Conservation (phyloP, 2,797 vertebrate species). For the Xiphophorus birchmanni region DNA sequence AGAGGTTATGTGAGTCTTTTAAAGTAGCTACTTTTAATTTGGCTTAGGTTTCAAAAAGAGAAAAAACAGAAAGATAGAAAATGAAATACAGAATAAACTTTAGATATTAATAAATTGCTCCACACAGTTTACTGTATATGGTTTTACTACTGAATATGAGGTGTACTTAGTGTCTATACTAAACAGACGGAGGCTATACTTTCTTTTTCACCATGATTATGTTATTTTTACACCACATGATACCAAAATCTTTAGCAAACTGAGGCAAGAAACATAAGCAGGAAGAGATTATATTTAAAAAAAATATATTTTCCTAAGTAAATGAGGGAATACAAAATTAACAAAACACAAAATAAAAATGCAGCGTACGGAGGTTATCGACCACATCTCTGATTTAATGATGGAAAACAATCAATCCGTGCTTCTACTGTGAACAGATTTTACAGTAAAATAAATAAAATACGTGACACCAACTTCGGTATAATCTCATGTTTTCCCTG, state of each 20-base stretch:
- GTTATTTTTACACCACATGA: neutral
- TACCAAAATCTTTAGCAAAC: neutral
- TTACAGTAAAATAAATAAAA: slow-evolving; percentile 13
- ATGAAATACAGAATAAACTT: slow-evolving; percentile 33
- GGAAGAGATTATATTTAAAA: neutral
- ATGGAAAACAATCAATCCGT: neutral
- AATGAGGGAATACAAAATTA: neutral
- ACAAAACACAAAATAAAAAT: neutral
- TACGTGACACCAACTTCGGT: neutral
- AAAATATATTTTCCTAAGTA: neutral
- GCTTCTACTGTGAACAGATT: neutral
- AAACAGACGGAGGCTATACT: neutral
- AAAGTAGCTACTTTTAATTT: slow-evolving; percentile 34
- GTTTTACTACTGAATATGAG: neutral
- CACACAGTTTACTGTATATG: slow-evolving; percentile 37
- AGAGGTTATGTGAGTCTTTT: slow-evolving; percentile 47
- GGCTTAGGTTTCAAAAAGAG: slow-evolving; percentile 52
- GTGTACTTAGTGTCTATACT: neutral
- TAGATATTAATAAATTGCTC: slow-evolving; percentile 55
- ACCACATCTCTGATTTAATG: neutral
- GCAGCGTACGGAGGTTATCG: no score
- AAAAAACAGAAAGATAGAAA: slow-evolving; percentile 44
- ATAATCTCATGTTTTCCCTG: neutral
- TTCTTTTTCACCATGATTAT: neutral
- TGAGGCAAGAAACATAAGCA: neutral